A percentile compares a stretch with the other conserved stretches of the same genome.
Evolutionary conservation across 1,140 invertebrate genomes (phyloP).

Genomic region (Scaptodrosophila lebanonensis): DNA sequence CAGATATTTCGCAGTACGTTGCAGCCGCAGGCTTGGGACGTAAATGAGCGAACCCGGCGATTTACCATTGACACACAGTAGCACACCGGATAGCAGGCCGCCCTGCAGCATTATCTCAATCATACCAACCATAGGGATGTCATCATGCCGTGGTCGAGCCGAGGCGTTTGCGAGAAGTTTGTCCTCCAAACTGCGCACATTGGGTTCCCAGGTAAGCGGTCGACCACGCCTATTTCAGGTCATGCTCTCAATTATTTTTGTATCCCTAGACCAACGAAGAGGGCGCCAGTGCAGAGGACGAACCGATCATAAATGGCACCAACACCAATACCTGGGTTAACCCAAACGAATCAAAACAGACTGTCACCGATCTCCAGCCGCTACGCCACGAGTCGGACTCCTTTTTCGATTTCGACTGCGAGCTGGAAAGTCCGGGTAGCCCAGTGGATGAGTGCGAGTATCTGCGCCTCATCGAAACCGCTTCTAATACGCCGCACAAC

Average conservation of each 20-base stretch:
- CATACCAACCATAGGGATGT: slow-evolving; percentile 79
- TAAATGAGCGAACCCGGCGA: slow-evolving; percentile 76
- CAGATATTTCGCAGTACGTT: slow-evolving; percentile 47
- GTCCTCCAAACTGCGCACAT: slow-evolving; percentile 84
- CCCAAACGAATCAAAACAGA: slow-evolving; percentile 57
- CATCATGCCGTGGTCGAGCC: slow-evolving; percentile 86
- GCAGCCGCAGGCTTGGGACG: slow-evolving; percentile 44
- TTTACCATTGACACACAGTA: slow-evolving; percentile 63
- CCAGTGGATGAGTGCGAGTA: slow-evolving; percentile 81
- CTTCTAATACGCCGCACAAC: slow-evolving; percentile 77
- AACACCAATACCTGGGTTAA: slow-evolving; percentile 67
- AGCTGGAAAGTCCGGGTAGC: slow-evolving; percentile 82
- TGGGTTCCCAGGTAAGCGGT: slow-evolving; percentile 79
- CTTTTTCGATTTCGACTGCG: slow-evolving; percentile 81
- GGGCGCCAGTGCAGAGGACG: slow-evolving; percentile 57
- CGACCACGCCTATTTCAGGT: not conserved
- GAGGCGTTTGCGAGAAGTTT: slow-evolving; percentile 87
- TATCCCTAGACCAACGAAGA: slow-evolving; percentile 57
- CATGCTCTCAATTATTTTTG: not conserved
- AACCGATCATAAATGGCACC: slow-evolving; percentile 69
- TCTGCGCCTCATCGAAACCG: slow-evolving; percentile 77
- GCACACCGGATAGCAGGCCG: slow-evolving; percentile 64
- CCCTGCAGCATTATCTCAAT: slow-evolving; percentile 73
- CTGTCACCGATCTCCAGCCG: slow-evolving; percentile 76
- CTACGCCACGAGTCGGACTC: slow-evolving; percentile 79